Percentiles rank a stretch among this genome's conserved stretches.
These are phyloP conservation scores for Anastatus disparis DNA, from an alignment of 1,140 invertebrate genomes.

Conservation along the genomic window DNA sequence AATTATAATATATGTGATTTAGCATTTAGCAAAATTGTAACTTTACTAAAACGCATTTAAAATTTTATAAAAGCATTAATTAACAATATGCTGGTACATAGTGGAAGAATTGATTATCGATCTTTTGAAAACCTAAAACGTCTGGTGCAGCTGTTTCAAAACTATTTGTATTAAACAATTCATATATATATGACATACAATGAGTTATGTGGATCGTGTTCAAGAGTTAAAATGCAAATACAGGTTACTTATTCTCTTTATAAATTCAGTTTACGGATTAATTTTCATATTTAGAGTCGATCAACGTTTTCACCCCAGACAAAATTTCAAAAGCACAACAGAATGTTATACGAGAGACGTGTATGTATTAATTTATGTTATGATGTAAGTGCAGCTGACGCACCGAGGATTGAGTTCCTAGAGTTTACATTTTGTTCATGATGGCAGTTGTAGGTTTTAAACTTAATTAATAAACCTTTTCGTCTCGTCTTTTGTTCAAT, in stretches of 20 bases:
- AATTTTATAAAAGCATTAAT: not conserved
- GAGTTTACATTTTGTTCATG: too few species aligned
- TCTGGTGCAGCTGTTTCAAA: not conserved
- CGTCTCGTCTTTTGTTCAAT: not conserved
- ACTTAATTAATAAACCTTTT: not conserved
- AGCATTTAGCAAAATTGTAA: too few species aligned
- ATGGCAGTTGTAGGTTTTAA: too few species aligned
- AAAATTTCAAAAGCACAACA: not conserved
- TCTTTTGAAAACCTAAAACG: not conserved
- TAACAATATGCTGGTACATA: not conserved
- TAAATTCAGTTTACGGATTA: not conserved
- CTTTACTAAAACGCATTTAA: too few species aligned
- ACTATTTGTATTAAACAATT: not conserved
- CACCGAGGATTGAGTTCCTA: not conserved
- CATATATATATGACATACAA: not conserved
- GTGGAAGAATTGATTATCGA: slow-evolving; percentile 10
- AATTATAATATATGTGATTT: too few species aligned
- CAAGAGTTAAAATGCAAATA: too few species aligned
- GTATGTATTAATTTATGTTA: not conserved
- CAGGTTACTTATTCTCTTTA: too few species aligned
- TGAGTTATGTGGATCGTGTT: not conserved
- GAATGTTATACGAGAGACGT: not conserved
- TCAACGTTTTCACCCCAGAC: not conserved
- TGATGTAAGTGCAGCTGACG: not conserved
- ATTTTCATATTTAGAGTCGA: slow-evolving; percentile 8